Base-by-base conservation (phyloP, 1,140 invertebrate genomes). In the Marisa cornuarietis region DNA sequence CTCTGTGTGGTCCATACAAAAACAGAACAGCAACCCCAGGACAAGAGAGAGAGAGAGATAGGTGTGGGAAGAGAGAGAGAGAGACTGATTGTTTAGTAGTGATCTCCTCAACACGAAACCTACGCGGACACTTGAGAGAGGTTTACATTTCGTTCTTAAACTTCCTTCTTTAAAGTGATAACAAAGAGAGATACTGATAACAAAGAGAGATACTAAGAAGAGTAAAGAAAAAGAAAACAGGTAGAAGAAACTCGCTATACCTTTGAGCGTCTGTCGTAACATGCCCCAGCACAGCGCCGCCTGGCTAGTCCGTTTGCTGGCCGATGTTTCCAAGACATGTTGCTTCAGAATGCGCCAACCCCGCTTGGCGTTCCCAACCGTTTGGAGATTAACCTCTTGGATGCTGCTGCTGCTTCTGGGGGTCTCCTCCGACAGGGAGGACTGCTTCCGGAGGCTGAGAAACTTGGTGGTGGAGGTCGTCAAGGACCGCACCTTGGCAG, bases 301-400 rank as follows among this genome's bases (percentile, higher is more conserved):
- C 13, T 75, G 61, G 26, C 81, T 81, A 22, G 68, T 77, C 11
- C 82, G 79, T 51, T 84, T 84, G 74, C 81, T 66, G 26, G 77
- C 75, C 6, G 72, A 71, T 52, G 63, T 79, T 63, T 87, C 85
- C 9, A 83, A 74, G 14, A 87, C 83, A 49, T 84, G 68, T 22
- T 79, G 22, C 68, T 80, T 80, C 13, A 87, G 62, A 9, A 85
- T 76, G 51, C 79, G 80, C 86, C 86, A 87, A 11, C 84, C 83
- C 52, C 85, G 61, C 71, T 73, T 76, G n/a, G 86, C 83, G 51
- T 78, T 83, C 68, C 84, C 82, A 65, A 83, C 75, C 42, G 77
- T 82, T 14, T 72, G 61, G 49, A 52, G 66, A 62, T 79, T 80
- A 0, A 82, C 71, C 54, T 73, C 71, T 65, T 26, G 26, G 22